A percentile compares a stretch with the other conserved stretches of the same genome.
Conservation (phyloP, 2,797 vertebrate species). For the Lophura swinhoii region DNA sequence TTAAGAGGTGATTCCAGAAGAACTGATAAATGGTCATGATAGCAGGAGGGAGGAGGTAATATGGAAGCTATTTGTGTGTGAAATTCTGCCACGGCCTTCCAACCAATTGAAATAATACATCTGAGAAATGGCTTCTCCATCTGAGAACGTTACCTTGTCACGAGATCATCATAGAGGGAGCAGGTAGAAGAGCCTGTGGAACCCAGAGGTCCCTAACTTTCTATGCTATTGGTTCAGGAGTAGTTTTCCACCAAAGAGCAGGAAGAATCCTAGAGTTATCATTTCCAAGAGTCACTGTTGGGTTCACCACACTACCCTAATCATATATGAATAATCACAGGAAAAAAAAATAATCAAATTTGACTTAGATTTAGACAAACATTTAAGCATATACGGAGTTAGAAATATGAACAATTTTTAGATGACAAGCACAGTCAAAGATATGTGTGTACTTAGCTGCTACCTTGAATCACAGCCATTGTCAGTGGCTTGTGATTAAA, state of each 20-base stretch:
- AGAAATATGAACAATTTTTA: background rate
- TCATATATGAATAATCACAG: background rate
- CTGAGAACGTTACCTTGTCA: background rate
- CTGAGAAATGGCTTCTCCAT: background rate
- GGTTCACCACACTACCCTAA: background rate
- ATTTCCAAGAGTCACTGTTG: background rate
- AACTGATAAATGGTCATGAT: background rate
- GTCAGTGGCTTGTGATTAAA: slow-evolving; percentile 22
- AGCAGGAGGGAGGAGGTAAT: background rate
- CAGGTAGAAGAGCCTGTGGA: background rate
- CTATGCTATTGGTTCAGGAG: background rate
- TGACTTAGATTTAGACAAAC: background rate
- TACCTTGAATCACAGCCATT: slow-evolving; percentile 36
- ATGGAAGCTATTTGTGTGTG: background rate
- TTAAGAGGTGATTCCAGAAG: background rate
- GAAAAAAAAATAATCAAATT: background rate
- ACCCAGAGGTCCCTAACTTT: background rate
- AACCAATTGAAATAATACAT: background rate
- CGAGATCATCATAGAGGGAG: background rate
- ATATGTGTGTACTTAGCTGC: background rate
- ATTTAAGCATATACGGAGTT: background rate
- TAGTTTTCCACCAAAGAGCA: background rate
- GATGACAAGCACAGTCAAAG: background rate
- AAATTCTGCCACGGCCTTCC: background rate
- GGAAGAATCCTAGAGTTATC: background rate